phyloP scores from a whole-genome alignment of 2,888 invertebrate species.

The Entomobrya multifasciata region DNA sequence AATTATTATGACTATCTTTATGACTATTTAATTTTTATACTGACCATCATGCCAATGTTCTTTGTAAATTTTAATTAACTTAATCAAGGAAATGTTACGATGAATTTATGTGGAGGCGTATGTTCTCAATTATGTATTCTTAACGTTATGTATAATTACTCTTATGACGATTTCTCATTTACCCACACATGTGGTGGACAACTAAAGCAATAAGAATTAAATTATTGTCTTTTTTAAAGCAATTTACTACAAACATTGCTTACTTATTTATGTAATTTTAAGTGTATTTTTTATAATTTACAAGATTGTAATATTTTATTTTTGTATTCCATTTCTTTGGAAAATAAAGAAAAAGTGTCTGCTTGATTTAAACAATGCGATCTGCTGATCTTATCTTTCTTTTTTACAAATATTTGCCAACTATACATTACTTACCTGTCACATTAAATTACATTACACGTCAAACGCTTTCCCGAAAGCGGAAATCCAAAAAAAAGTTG shows the following conservation, averaged over 20 bases:
- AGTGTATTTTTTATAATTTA: background rate
- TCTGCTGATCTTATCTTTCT: no score
- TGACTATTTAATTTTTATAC: background rate
- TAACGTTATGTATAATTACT: background rate
- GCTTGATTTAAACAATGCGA: constrained; percentile 1
- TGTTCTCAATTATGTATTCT: background rate
- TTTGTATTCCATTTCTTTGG: constrained; percentile 57
- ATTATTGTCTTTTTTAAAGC: background rate
- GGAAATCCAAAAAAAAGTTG: background rate
- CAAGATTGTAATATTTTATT: constrained; percentile 6
- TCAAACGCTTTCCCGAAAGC: background rate
- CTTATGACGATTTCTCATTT: constrained; percentile 7
- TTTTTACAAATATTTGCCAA: background rate
- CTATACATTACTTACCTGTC: background rate
- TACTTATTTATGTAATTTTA: background rate
- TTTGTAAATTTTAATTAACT: constrained; percentile 2
- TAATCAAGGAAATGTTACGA: background rate
- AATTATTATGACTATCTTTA: background rate
- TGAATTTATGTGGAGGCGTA: no score
- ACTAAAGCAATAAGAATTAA: background rate
- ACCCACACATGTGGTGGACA: constrained; percentile 1
- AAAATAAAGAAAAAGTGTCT: constrained; percentile 41
- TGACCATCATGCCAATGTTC: no score
- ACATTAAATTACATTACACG: background rate
- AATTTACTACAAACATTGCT: background rate